Conservation (phyloP, 2,797 vertebrate species). For the Pitangus sulphuratus region DNA sequence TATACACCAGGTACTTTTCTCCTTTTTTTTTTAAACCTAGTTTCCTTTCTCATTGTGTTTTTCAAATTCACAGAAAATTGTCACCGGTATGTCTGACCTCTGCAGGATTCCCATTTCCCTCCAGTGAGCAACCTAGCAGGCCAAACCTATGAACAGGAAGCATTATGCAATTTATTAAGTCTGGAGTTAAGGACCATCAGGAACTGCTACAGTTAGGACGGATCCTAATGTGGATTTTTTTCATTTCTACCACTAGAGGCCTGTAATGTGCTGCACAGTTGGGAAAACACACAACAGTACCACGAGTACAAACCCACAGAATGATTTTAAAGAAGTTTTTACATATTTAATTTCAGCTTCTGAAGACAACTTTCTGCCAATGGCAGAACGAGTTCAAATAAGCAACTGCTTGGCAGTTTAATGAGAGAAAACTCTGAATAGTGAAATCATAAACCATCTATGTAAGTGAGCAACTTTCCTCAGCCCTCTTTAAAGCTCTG, state of each 20-base stretch:
- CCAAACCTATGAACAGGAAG: neutral
- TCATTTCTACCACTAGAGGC: constrained; percentile 58
- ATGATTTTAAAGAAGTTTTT: neutral
- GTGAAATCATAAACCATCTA: neutral
- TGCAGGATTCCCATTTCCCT: neutral
- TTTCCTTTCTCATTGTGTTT: neutral
- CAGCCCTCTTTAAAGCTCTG: neutral
- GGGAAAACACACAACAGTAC: neutral
- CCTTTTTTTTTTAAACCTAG: neutral
- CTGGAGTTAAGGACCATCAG: neutral
- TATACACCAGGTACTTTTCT: neutral
- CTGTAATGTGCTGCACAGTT: neutral
- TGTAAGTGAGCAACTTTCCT: neutral
- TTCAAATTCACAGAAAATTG: neutral
- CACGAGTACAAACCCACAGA: neutral
- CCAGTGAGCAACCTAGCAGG: neutral
- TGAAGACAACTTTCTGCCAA: neutral
- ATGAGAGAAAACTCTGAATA: neutral
- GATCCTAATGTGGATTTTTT: neutral
- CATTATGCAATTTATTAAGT: neutral
- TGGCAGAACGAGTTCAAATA: neutral
- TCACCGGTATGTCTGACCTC: neutral
- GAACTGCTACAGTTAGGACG: neutral
- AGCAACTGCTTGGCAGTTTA: neutral
- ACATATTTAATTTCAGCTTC: neutral